These are phyloP conservation scores for Synergus laeviventris DNA, from an alignment of 2,888 invertebrate species.

Conservation along the genomic window DNA sequence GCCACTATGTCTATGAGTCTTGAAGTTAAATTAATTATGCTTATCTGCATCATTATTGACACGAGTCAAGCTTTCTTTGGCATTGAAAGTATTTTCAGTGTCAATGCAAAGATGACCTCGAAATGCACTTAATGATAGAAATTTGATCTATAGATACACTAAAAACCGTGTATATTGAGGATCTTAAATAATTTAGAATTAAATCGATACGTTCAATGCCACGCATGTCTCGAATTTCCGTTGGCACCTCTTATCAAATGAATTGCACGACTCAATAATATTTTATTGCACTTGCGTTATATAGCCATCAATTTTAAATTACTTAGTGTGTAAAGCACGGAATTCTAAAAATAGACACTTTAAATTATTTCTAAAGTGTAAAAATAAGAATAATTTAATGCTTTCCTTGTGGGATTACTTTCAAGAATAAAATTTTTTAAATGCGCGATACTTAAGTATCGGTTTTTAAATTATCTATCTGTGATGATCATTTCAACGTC, in stretches of 20 bases:
- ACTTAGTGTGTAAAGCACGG: not conserved
- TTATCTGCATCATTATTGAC: constrained; percentile 4
- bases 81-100: constrained; percentile 21
- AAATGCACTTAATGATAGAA: constrained; percentile 16
- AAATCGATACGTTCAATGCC: constrained; percentile 47
- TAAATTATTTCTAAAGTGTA: not conserved
- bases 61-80: constrained; percentile 14
- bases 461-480: no score
- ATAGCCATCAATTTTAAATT: not conserved
- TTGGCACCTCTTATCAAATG: constrained; percentile 19
- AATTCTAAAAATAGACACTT: not conserved
- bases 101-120: constrained; percentile 30
- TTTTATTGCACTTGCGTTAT: not conserved
- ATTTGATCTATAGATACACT: not conserved
- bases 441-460: no score
- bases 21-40: not conserved
- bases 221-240: constrained; percentile 11
- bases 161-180: not conserved
- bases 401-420: not conserved
- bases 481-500: not conserved
- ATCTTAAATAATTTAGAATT: constrained; percentile 46
- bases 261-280: not conserved
- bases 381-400: not conserved
- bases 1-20: no score
- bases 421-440: no score